Base-by-base conservation (phyloP, 2,888 invertebrate genomes). In the Limnephilus lunatus region DNA sequence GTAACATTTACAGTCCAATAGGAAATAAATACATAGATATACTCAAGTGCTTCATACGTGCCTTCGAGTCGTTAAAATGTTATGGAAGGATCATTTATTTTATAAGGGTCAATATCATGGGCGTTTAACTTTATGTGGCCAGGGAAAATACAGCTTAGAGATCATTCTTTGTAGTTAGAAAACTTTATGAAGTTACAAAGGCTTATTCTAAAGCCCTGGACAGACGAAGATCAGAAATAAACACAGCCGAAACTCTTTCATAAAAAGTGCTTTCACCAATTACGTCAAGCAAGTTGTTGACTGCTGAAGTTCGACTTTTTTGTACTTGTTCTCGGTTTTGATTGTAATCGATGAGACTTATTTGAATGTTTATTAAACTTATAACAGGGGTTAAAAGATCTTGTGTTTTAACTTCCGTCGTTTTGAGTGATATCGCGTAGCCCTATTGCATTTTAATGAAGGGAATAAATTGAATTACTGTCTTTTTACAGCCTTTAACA, bases 91-190 rank as follows among this genome's bases (percentile, higher is more conserved):
- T 86, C 30, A n/a, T 44, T 86, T 86, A 48, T 86, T 86, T 86
- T 44, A 30, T 48, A 86, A 30, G 85, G 86, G 86, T 86, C 86
- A 86, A 85, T 86, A 30, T 86, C 86, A 30, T 86, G 44, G 39
- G 44, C 48, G 86, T 86, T 86, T 44, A 44, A 44, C 44, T 86
- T 86, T 86, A 86, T 48, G 86, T 44, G 86, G 86, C 86, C 2
- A 35, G 48, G 14, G 44, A 30, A 48, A 44, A 32, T 86, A 48
- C 7, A 86, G 86, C 86, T 86, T 48, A 30, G 30, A 15, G 86
- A 86, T 30, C 86, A 86, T 39, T 86, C 39, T 86, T 44, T 44
- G 86, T 86, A 44, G 86, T 86, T 86, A 44, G 44, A 5, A 48
- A 44, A 86, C 86, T 86, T 86, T 86, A 11, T 12, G 48, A 86